Evolutionary conservation across 2,797 vertebrate genomes (phyloP).

Genomic region (Buphagus erythrorhynchus): DNA sequence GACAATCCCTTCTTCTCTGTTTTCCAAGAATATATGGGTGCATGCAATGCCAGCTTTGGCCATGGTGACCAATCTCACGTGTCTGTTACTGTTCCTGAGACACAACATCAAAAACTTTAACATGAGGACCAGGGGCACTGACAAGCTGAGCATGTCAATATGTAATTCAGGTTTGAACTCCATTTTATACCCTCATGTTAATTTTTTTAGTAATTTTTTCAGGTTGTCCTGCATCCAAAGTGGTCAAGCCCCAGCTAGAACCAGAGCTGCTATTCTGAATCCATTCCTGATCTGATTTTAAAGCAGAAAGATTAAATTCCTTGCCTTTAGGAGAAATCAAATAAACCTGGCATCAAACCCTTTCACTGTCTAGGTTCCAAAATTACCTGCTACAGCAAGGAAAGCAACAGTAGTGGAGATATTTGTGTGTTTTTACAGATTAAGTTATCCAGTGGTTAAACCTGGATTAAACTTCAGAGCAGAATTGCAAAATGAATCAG

Average conservation of each 20-base stretch:
- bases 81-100: not conserved
- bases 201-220: not conserved
- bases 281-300: not conserved
- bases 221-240: not conserved
- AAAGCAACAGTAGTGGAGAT: not conserved
- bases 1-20: not conserved
- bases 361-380: not conserved
- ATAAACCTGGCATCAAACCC: not conserved
- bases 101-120: not conserved
- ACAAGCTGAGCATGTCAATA: not conserved
- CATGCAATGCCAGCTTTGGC: not conserved
- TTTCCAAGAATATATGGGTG: not conserved
- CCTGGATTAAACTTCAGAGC: not conserved
- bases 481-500: not conserved
- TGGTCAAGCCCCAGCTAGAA: not conserved
- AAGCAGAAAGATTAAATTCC: not conserved
- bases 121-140: not conserved
- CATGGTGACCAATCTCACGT: not conserved
- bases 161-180: not conserved
- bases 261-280: not conserved
- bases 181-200: not conserved
- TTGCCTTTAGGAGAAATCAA: not conserved
- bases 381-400: not conserved
- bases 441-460: not conserved
- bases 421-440: not conserved